Base-by-base conservation (phyloP, 2,797 vertebrate genomes). In the Enteromius unitaeniatus region DNA sequence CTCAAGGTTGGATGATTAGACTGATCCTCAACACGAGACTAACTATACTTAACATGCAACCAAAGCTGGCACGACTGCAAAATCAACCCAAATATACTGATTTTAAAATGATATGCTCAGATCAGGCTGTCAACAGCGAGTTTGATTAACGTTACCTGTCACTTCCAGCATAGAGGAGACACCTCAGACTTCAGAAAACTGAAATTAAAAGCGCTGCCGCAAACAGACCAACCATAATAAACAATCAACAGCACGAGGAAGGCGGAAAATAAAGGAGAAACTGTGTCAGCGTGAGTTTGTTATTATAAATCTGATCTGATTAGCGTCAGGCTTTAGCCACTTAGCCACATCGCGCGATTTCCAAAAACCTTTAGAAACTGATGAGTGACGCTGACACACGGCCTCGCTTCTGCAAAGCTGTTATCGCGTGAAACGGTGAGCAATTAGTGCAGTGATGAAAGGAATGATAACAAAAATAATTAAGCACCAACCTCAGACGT, bases 401-500 rank as follows among this genome's bases (percentile, higher is more conserved):
- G 70, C 37, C 10, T 23, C 68, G 2, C 67, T n/a, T 47, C 49
- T 62, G 70, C 78, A 67, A 92, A 92, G 89, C 92, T 93, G n/a
- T 53, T 14, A 51, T 14, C 34, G 5, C 21, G 9, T 62, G 40
- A 17, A 72, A 78, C 26, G 19, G 4, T 8, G 23, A 58, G 55
- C 14, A 19, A 51, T 45, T 58, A 40, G 5, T 2, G 6, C 26
- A 10, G 3, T 23, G 67, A 78, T 78, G 40, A 84, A 64, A 90
- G 84, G 86, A 70, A 82, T 34, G 7, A 17, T 0, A 34, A 86
- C 86, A 58, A 88, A 47, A 13, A 42, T 82, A 58, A 83, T 55
- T 70, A 90, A 92, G 89, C 3, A 85, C 92, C 90, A 90, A 93
- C 93, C 94, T 91, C 89, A 77, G 28, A 85, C 91, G 93, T 89